phyloP scores from a whole-genome alignment of 1,140 invertebrate species.

The Proales similis region DNA sequence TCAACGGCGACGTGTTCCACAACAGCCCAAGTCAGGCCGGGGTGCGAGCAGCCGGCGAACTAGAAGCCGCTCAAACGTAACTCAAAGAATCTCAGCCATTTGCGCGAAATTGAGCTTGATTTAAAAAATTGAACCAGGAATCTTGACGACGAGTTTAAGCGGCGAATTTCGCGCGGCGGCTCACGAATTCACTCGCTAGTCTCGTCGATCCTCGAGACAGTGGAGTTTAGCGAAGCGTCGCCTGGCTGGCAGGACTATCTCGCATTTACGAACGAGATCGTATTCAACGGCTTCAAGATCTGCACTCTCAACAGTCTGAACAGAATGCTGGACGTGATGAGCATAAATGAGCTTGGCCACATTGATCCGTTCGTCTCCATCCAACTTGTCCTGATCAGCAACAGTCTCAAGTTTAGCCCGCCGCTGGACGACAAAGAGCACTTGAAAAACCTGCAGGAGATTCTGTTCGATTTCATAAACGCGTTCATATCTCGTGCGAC shows the following conservation, averaged over 20 bases:
- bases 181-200: constrained; percentile 47
- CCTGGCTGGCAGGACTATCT: constrained; percentile 76
- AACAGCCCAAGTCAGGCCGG: constrained; percentile 41
- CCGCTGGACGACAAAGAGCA: constrained; percentile 25
- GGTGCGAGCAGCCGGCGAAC: constrained; percentile 47
- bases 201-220: constrained; percentile 46
- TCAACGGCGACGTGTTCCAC: constrained; percentile 45
- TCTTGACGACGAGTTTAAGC: constrained; percentile 47
- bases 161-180: constrained; percentile 45
- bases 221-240: constrained; percentile 55
- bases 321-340: constrained; percentile 48
- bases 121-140: constrained; percentile 40
- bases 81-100: constrained; percentile 13
- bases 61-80: constrained; percentile 48
- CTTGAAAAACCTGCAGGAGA: constrained; percentile 37
- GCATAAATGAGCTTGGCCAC: too few species aligned
- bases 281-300: constrained; percentile 64
- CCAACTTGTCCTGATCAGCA: constrained; percentile 14
- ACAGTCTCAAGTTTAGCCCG: constrained; percentile 3
- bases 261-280: constrained; percentile 71
- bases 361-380: constrained; percentile 35
- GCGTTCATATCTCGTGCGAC: constrained; percentile 29
- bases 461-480: constrained; percentile 34
- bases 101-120: neutral
- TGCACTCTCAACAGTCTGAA: constrained; percentile 47